A percentile compares a stretch with the other conserved stretches of the same genome.
These are phyloP conservation scores for Crossoptilon crossoptilon DNA, from an alignment of 2,797 vertebrate species.

Conservation along the genomic window DNA sequence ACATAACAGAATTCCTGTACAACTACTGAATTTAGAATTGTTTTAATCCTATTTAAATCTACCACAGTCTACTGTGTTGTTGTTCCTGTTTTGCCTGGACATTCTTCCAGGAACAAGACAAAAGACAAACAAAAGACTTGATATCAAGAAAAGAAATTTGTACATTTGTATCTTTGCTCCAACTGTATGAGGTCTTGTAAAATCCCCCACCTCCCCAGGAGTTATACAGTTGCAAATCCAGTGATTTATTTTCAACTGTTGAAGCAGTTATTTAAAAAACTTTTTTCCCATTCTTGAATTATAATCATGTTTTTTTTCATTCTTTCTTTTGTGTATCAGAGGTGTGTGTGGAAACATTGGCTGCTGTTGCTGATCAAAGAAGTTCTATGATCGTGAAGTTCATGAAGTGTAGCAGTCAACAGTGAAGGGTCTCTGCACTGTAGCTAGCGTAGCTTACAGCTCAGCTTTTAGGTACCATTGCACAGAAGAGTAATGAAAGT, in stretches of 20 bases:
- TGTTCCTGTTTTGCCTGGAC: not conserved
- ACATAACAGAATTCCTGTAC: not conserved
- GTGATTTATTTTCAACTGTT: not conserved
- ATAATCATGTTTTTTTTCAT: not conserved
- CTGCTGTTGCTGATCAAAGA: not conserved
- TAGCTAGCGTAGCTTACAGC: not conserved
- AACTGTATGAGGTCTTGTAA: not conserved
- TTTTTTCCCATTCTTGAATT: not conserved
- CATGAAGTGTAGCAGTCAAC: not conserved
- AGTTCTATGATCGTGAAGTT: not conserved
- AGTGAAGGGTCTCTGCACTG: not conserved
- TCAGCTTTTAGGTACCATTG: not conserved
- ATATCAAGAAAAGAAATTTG: not conserved
- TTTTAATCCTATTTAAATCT: not conserved
- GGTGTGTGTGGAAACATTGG: not conserved
- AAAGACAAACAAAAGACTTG: not conserved
- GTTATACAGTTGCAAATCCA: not conserved
- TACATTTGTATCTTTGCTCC: not conserved
- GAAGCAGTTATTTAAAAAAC: not conserved
- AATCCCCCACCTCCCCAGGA: not conserved
- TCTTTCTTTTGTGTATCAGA: not conserved
- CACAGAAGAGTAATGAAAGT: not conserved
- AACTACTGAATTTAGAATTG: not conserved
- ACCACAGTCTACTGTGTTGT: not conserved
- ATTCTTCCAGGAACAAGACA: not conserved